These are phyloP conservation scores for Papilio machaon DNA, from an alignment of 1,140 invertebrate genomes.

Conservation along the genomic window DNA sequence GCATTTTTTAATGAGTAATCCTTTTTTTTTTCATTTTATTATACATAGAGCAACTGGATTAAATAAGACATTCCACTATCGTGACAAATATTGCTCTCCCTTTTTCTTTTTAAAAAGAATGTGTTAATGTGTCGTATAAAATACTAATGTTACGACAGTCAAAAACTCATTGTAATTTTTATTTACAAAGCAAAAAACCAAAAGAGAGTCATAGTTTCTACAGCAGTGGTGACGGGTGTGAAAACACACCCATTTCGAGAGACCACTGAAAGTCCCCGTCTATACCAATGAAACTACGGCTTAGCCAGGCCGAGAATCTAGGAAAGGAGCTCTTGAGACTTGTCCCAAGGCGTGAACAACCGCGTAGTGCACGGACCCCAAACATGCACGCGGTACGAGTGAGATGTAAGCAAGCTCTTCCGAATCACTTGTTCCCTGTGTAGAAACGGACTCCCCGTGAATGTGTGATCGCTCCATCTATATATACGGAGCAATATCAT, in stretches of 20 bases:
- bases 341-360: too few relatives aligned
- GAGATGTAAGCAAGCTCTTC: neutral
- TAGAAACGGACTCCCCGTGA: neutral
- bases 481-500: neutral
- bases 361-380: too few relatives aligned
- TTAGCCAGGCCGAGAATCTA: neutral
- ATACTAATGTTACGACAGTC: too few relatives aligned
- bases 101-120: too few relatives aligned
- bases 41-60: too few relatives aligned
- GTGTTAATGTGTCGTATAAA: too few relatives aligned
- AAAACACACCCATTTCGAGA: neutral
- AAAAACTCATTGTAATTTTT: too few relatives aligned
- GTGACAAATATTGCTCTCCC: too few relatives aligned
- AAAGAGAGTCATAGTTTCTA: neutral
- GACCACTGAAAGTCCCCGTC: neutral
- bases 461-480: neutral
- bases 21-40: too few relatives aligned
- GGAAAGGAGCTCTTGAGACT: too few relatives aligned
- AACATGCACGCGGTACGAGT: neutral
- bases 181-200: neutral
- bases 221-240: neutral
- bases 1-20: too few relatives aligned
- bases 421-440: neutral
- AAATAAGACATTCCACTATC: too few relatives aligned
- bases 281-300: neutral